phyloP scores from a whole-genome alignment of 2,888 invertebrate species.

The Lottia scabra region DNA sequence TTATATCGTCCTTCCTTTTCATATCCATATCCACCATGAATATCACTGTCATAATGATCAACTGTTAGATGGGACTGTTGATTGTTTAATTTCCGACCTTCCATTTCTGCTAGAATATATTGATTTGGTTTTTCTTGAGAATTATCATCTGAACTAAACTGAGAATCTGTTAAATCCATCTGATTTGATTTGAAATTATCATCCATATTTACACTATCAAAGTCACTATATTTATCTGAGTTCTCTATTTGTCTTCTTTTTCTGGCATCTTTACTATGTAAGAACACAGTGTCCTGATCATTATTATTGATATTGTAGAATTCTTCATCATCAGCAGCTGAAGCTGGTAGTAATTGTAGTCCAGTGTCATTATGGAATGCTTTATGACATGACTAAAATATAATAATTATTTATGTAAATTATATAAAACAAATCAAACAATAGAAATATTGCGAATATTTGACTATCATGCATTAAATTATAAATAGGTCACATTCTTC shows the following conservation, averaged over 20 bases:
- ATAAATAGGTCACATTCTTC: no score
- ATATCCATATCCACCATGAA: background rate
- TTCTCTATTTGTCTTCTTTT: no score
- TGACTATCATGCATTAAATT: no score
- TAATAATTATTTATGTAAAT: background rate
- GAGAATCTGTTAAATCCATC: background rate
- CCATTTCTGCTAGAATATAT: slow-evolving; percentile 30
- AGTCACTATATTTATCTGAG: no score
- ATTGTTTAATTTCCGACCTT: slow-evolving; percentile 15
- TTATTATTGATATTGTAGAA: no score
- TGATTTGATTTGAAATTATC: no score
- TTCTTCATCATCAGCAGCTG: background rate
- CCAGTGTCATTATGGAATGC: background rate
- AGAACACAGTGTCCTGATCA: no score
- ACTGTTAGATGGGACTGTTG: background rate
- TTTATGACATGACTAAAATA: background rate
- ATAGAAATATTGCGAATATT: no score
- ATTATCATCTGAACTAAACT: background rate
- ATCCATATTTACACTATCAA: no score
- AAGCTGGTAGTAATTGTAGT: background rate
- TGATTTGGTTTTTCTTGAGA: slow-evolving; percentile 28
- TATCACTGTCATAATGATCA: background rate
- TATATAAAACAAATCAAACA: no score
- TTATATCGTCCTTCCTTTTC: background rate
- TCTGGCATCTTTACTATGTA: no score